These are phyloP conservation scores for Seriola rivoliana DNA, from an alignment of 2,113 vertebrate genomes.

Conservation along the genomic window DNA sequence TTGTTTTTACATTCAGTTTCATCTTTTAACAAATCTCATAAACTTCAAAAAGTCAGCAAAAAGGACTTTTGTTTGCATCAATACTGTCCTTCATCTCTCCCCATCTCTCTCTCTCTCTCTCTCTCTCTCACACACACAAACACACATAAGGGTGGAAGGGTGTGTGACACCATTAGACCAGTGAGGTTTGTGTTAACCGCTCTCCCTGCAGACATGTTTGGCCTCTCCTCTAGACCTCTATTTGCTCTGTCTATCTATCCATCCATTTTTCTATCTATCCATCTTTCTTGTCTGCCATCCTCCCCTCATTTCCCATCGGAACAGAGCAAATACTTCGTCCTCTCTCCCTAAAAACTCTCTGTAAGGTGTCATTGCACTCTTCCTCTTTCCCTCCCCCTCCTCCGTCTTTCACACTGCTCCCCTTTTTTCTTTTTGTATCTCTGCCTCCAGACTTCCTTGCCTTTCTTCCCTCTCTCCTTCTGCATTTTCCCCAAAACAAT, in stretches of 20 bases:
- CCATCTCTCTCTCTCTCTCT: background rate
- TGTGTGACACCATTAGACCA: slow-evolving; percentile 55
- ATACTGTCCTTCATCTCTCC: too few relatives aligned
- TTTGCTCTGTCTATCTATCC: slow-evolving; percentile 46
- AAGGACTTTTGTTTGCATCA: slow-evolving; percentile 17
- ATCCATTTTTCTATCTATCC: slow-evolving; percentile 45
- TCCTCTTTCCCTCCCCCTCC: slow-evolving; percentile 4
- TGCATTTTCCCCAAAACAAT: slow-evolving; percentile 23
- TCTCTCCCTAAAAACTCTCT: slow-evolving; percentile 29
- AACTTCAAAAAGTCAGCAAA: slow-evolving; percentile 32
- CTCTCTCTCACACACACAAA: background rate
- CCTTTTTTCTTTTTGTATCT: background rate
- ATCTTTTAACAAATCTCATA: slow-evolving; percentile 9
- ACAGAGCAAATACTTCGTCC: slow-evolving; percentile 34
- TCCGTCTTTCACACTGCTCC: slow-evolving; percentile 5
- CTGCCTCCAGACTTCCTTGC: slow-evolving; percentile 4
- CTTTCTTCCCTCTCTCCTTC: slow-evolving; percentile 1
- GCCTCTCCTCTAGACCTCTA: slow-evolving; percentile 50
- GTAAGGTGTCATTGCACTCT: slow-evolving; percentile 14
- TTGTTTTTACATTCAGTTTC: slow-evolving; percentile 1
- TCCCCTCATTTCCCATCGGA: slow-evolving; percentile 47
- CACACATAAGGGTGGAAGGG: background rate
- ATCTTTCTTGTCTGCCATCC: slow-evolving; percentile 40
- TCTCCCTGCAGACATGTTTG: slow-evolving; percentile 63
- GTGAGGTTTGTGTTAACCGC: slow-evolving; percentile 53